Conservation (phyloP, 1,140 invertebrate species). For the Zaprionus ghesquierei region DNA sequence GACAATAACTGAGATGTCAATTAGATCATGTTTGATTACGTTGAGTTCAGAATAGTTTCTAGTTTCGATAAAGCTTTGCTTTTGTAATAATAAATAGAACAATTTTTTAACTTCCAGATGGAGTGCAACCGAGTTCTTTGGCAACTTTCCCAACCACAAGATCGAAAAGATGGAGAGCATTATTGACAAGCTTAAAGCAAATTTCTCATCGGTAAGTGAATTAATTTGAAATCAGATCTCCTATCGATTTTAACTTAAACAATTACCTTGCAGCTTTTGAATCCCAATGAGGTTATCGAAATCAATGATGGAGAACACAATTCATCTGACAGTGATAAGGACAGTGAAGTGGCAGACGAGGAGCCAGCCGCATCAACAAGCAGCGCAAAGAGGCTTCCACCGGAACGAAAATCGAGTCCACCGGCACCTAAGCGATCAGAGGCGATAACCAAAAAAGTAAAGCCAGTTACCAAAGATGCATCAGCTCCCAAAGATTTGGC, state of each 20-base stretch:
- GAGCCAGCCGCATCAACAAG: background rate
- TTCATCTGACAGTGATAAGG: background rate
- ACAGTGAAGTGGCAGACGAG: too few relatives aligned
- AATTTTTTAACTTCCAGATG: background rate
- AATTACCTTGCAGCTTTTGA: conserved; percentile 11
- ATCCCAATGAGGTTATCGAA: conserved; percentile 15
- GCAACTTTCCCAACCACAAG: background rate
- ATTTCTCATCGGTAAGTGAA: conserved; percentile 43
- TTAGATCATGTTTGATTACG: too few relatives aligned
- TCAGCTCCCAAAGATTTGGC: background rate
- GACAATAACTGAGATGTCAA: too few relatives aligned
- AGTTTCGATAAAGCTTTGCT: too few relatives aligned
- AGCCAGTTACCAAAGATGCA: background rate
- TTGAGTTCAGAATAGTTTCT: too few relatives aligned
- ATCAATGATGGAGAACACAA: conserved; percentile 2
- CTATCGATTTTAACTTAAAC: background rate
- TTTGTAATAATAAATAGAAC: too few relatives aligned
- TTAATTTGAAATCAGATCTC: background rate
- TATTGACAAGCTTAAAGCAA: conserved; percentile 41
- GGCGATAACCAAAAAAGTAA: too few relatives aligned
- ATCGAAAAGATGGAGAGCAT: conserved; percentile 45
- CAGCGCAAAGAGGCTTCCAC: background rate
- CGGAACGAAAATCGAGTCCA: background rate
- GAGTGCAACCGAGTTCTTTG: background rate
- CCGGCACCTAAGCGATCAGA: too few relatives aligned